Evolutionary conservation across 2,113 vertebrate species (phyloP), one percentile per base, ranked within the genome.

Genomic region (Neomonachus schauinslandi): DNA sequence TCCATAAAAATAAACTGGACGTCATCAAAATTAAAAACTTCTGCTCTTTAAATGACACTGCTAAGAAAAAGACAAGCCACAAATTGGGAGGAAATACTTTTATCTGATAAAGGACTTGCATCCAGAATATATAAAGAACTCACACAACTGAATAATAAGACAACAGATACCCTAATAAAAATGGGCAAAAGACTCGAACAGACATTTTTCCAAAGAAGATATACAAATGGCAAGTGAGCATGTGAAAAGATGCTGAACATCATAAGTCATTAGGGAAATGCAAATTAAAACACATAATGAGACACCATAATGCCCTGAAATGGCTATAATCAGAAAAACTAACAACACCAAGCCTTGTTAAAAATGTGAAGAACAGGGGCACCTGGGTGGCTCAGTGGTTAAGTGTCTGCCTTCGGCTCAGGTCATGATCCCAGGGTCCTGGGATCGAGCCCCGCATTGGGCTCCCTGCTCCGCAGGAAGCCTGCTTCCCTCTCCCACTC

Each of bases 11-110:
- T 79, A 85, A 96, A 69, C 33, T 89, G 85, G 91, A 89, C 51
- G 85, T 79, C 19, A 84, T 61, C 5, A 61, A 49, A 92, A 83
- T 89, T 51, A 93, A 61, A 87, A 83, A 49, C 7, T 83, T 82
- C 46, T 83, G 36, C 31, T 96, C 69, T 14, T 89, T 91, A 63
- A 96, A 94, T 55, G 65, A 24, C 21, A 61, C n/a, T 49, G 14
- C 86, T 94, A 91, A 94, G 72, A 93, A 90, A 84, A 96, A 93
- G 71, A 76, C 49, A 96, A 89, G n/a, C n/a, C n/a, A 91, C 13
- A 26, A 46, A 57, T 28, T 91, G 24, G 14, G n/a, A 85, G 9
- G 81, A 93, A 72, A 51, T 91, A 81, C 33, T 63, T 81, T 26
- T 15, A 83, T 63, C 39, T 93, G 28, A 51, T 57, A 46, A 94